Evolutionary conservation across 2,888 invertebrate genomes (phyloP).

Genomic region (Melitaea athalia): DNA sequence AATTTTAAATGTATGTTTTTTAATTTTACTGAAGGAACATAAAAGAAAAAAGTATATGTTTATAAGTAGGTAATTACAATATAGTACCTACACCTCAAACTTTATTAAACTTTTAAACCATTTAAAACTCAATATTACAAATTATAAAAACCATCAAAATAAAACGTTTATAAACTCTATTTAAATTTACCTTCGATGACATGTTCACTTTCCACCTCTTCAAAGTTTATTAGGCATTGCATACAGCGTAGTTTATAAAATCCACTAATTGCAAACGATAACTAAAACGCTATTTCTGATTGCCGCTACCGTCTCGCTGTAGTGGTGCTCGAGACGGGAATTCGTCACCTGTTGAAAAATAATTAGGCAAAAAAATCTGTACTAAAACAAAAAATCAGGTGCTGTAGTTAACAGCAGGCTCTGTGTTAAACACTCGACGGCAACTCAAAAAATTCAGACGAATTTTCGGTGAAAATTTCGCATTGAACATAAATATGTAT

Average conservation of each 20-base stretch:
- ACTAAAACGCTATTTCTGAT: slow-evolving; percentile 65
- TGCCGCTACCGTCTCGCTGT: slow-evolving; percentile 65
- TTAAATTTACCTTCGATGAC: neutral
- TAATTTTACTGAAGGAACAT: too few species aligned
- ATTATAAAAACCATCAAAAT: neutral
- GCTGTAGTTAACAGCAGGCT: slow-evolving; percentile 67
- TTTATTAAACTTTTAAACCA: too few species aligned
- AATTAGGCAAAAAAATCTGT: slow-evolving; percentile 82
- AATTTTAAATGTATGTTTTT: too few species aligned
- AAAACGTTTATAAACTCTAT: slow-evolving; percentile 9
- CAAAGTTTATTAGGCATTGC: slow-evolving; percentile 30
- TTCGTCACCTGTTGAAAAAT: slow-evolving; percentile 82
- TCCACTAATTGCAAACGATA: slow-evolving; percentile 74
- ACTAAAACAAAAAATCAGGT: slow-evolving; percentile 78
- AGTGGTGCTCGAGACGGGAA: slow-evolving; percentile 77
- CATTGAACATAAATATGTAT: slow-evolving; percentile 21
- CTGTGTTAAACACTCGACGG: slow-evolving; percentile 68
- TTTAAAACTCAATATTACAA: too few species aligned
- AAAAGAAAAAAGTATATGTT: too few species aligned
- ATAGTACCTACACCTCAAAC: too few species aligned
- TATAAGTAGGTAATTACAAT: too few species aligned
- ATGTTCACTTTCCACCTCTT: slow-evolving; percentile 26
- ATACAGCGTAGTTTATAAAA: slow-evolving; percentile 50
- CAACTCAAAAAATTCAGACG: slow-evolving; percentile 56
- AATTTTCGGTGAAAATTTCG: slow-evolving; percentile 58